Base-by-base conservation (phyloP, 2,113 vertebrate species). In the Noturus placidus region DNA sequence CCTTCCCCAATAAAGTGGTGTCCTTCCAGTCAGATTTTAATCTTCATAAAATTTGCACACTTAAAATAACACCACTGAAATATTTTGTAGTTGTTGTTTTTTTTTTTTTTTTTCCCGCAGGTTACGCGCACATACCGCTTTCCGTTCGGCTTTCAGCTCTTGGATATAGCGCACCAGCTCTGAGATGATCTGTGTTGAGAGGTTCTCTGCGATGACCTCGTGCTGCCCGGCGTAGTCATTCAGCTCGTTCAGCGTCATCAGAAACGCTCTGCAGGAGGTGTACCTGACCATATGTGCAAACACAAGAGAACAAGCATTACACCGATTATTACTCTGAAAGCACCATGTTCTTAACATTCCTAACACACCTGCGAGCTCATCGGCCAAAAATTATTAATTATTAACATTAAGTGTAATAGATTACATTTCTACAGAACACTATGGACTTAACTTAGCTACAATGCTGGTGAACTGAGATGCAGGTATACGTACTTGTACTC, bases 91-190 rank as follows among this genome's bases (percentile, higher is more conserved):
- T 38, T 2, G 38, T 38, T 38, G 38, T 30, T n/a, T 42, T 42
- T 50, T 46, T 9, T 63, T 4, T 14, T 77, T 77, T 25, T 38
- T 8, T 42, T 6, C 8, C 8, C 8, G 6, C 11, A 46, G 14
- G 59, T 80, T 81, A 1, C 2, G 9, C 15, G 13, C 11, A 82
- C 46, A 1, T 96, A 99, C 98, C 92, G 95, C 95, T 95, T 99
- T 99, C 91, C 97, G 96, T 91, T 99, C 98, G 5, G 97, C 95
- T 91, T 99, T 99, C 88, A 99, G 94, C 83, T 99, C 98, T 92
- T 98, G 97, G 13, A 96, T 96, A 9, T 96, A 99, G 69, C 97
- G 96, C 0, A 91, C 91, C 87, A 99, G 90, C 89, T 99, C 97
- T 0, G 87, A 91, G 1, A 95, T 96, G 69, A 99, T 97, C 86